phyloP scores from a whole-genome alignment of 2,113 vertebrate species.

The Morone saxatilis region DNA sequence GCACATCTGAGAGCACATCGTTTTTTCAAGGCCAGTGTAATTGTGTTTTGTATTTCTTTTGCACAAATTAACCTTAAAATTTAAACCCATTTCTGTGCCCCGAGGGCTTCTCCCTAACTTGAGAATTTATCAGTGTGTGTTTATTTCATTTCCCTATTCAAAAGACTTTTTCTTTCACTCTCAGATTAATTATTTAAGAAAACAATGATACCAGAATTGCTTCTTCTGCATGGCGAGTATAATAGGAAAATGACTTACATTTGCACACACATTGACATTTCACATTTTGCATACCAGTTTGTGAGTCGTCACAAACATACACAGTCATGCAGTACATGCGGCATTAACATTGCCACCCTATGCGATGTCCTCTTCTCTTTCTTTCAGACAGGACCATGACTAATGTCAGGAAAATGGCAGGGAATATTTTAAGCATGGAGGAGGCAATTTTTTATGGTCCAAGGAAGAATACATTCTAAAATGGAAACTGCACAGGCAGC shows the following conservation, averaged over 20 bases:
- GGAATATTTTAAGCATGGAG: slow-evolving; percentile 65
- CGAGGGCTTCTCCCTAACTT: slow-evolving; percentile 58
- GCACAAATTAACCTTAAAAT: slow-evolving; percentile 73
- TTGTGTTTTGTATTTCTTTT: slow-evolving; percentile 64
- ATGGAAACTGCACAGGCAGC: slow-evolving; percentile 64
- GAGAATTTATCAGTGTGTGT: slow-evolving; percentile 69
- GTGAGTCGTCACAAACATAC: slow-evolving; percentile 19
- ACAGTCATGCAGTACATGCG: slow-evolving; percentile 35
- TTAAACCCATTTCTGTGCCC: slow-evolving; percentile 60
- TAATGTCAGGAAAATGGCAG: slow-evolving; percentile 63
- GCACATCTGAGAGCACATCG: slow-evolving; percentile 29
- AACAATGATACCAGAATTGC: slow-evolving; percentile 36
- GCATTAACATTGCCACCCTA: slow-evolving; percentile 47
- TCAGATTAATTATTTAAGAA: slow-evolving; percentile 66
- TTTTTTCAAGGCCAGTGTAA: slow-evolving; percentile 54
- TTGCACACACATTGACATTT: not conserved
- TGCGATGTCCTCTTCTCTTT: slow-evolving; percentile 45
- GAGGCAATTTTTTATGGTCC: slow-evolving; percentile 65
- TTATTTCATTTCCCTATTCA: slow-evolving; percentile 73
- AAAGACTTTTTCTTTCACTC: slow-evolving; percentile 44
- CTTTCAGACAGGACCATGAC: slow-evolving; percentile 57
- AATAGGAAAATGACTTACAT: not conserved
- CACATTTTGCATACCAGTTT: slow-evolving; percentile 12
- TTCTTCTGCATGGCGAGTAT: slow-evolving; percentile 15
- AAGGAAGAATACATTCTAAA: slow-evolving; percentile 68